phyloP scores from a whole-genome alignment of 2,888 invertebrate genomes.

The Alentia gelatinosa region DNA sequence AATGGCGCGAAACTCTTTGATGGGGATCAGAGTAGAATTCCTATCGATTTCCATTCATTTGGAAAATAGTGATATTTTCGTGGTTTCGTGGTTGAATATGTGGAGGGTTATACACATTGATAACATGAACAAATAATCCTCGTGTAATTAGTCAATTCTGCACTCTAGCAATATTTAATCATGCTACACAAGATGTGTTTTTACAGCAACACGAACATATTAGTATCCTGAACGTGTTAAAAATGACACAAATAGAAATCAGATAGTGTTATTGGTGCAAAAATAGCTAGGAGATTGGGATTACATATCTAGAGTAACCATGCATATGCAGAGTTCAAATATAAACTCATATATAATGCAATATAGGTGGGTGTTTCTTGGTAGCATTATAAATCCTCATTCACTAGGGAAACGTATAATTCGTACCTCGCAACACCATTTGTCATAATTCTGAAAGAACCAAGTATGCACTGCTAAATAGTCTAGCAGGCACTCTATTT shows the following conservation, averaged over 20 bases:
- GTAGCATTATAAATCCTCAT: background rate
- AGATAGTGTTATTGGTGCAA: background rate
- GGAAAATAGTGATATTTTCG: no score
- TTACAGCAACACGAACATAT: background rate
- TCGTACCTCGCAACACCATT: background rate
- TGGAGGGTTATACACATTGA: no score
- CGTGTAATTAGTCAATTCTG: background rate
- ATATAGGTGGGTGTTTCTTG: background rate
- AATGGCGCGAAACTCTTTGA: no score
- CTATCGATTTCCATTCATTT: no score
- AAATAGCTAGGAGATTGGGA: background rate
- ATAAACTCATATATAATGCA: background rate
- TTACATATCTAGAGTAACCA: background rate
- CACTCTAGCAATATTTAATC: background rate
- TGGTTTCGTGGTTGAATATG: no score
- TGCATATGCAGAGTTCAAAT: background rate
- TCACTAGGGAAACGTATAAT: background rate
- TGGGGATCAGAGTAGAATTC: no score
- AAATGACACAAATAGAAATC: background rate
- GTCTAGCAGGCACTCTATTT: no score
- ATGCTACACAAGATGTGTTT: background rate
- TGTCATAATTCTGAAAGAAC: slow-evolving; percentile 44
- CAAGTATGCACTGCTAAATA: no score
- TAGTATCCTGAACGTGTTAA: background rate
- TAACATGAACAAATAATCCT: background rate